Percentiles rank a stretch among this genome's conserved stretches.
Conservation (phyloP, 92 coral and sea anemone genomes). For the Paragorgia papillata region DNA sequence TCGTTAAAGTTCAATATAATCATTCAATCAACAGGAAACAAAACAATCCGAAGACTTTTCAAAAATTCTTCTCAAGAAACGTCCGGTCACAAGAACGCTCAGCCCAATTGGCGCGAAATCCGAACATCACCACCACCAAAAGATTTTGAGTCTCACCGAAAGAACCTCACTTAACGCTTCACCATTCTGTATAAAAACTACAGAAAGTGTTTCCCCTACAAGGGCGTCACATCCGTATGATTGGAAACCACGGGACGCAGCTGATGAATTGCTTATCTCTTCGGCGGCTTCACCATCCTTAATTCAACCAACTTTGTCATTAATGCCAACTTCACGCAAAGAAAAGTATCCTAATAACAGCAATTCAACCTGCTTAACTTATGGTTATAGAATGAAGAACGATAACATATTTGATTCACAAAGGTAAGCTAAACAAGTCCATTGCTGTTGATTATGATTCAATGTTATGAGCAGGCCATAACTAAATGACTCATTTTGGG, state of each 20-base stretch:
- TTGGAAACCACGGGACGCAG: slow-evolving; percentile 2
- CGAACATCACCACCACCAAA: background rate
- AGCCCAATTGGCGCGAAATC: slow-evolving; percentile 8
- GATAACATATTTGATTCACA: slow-evolving; percentile 25
- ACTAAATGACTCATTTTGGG: too few relatives aligned
- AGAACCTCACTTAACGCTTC: background rate
- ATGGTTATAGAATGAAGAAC: slow-evolving; percentile 7
- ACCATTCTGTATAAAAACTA: slow-evolving; percentile 3
- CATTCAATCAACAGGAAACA: slow-evolving; percentile 5
- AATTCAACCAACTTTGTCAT: slow-evolving; percentile 27
- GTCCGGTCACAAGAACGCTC: background rate
- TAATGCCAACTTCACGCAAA: slow-evolving; percentile 1
- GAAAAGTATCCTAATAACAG: slow-evolving; percentile 1
- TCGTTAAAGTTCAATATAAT: too few relatives aligned
- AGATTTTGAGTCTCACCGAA: background rate
- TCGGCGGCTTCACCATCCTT: slow-evolving; percentile 39
- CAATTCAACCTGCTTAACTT: background rate
- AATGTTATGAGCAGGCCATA: too few relatives aligned
- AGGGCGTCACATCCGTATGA: slow-evolving; percentile 2
- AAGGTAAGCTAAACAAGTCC: background rate
- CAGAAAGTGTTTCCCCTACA: slow-evolving; percentile 10
- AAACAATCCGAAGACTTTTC: background rate
- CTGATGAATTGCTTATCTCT: background rate
- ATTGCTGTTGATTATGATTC: background rate
- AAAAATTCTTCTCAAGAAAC: background rate